Percentiles rank a stretch among this genome's conserved stretches.
Evolutionary conservation across 2,888 invertebrate genomes (phyloP).

Genomic region (Polydrusus pterygomalis): DNA sequence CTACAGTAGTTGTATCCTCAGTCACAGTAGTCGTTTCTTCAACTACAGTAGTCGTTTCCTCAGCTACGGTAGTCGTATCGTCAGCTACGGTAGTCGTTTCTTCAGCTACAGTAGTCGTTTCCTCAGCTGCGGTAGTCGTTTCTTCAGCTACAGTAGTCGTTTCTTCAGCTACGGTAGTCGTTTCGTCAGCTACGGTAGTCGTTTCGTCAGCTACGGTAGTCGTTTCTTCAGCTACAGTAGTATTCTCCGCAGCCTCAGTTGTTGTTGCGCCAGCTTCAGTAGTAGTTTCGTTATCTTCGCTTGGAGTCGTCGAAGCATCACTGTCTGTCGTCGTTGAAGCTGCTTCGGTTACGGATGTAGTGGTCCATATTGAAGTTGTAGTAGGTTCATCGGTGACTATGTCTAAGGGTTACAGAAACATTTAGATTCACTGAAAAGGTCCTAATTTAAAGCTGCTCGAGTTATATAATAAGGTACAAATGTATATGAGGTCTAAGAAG

Average conservation of each 20-base stretch:
- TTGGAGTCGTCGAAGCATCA: background rate
- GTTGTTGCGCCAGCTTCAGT: slow-evolving; percentile 3
- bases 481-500: background rate
- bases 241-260: background rate
- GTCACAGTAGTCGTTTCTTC: too few species aligned
- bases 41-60: too few species aligned
- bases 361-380: slow-evolving; percentile 38
- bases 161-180: background rate
- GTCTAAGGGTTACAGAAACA: background rate
- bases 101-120: too few species aligned
- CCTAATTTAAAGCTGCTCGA: too few species aligned
- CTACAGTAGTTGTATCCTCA: too few species aligned
- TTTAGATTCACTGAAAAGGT: too few species aligned
- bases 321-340: slow-evolving; percentile 6
- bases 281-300: background rate
- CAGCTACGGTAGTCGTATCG: too few species aligned
- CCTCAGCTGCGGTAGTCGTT: background rate
- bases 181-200: background rate
- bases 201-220: slow-evolving; percentile 1
- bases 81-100: too few species aligned
- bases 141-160: background rate
- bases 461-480: too few species aligned
- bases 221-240: background rate
- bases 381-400: background rate
- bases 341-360: slow-evolving; percentile 13